These are phyloP conservation scores for Bryconaethiops microstoma DNA, from an alignment of 2,797 vertebrate genomes.

Conservation along the genomic window DNA sequence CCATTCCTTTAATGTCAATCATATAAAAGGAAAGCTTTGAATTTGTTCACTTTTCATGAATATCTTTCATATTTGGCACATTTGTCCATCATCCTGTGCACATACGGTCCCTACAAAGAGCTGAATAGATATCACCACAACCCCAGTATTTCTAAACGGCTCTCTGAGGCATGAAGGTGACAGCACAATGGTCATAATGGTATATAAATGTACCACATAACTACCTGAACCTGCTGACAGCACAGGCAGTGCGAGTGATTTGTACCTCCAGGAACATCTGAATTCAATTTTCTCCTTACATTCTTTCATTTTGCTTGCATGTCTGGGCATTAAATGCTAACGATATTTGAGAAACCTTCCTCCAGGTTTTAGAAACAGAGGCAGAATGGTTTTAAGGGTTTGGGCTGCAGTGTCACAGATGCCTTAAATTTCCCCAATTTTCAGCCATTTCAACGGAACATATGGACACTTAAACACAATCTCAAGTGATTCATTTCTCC, in stretches of 20 bases:
- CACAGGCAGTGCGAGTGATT: conserved; percentile 13
- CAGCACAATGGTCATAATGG: conserved; percentile 40
- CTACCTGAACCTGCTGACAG: conserved; percentile 29
- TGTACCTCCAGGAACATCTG: conserved; percentile 20
- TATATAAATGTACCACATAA: conserved; percentile 40
- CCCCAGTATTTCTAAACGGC: conserved; percentile 4
- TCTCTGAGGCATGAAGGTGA: conserved; percentile 29
- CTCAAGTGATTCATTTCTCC: conserved; percentile 50
- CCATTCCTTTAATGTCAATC: not conserved
- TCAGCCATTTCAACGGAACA: conserved; percentile 35
- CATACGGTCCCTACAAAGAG: not conserved
- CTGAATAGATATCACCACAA: not conserved
- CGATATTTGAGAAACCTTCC: conserved; percentile 1
- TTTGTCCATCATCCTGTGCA: no score
- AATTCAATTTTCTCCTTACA: not conserved
- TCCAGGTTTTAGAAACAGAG: not conserved
- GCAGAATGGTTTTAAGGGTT: not conserved
- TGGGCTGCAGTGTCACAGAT: conserved; percentile 9
- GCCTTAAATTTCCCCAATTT: conserved; percentile 61
- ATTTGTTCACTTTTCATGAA: not conserved
- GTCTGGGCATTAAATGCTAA: not conserved
- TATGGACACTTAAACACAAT: conserved; percentile 46
- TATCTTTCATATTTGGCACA: not conserved
- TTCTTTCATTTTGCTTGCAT: not conserved
- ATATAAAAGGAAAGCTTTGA: not conserved